A percentile compares a stretch with the other conserved stretches of the same genome.
Conservation (phyloP, 92 coral and sea anemone genomes). For the Zoanthus sansibaricus region DNA sequence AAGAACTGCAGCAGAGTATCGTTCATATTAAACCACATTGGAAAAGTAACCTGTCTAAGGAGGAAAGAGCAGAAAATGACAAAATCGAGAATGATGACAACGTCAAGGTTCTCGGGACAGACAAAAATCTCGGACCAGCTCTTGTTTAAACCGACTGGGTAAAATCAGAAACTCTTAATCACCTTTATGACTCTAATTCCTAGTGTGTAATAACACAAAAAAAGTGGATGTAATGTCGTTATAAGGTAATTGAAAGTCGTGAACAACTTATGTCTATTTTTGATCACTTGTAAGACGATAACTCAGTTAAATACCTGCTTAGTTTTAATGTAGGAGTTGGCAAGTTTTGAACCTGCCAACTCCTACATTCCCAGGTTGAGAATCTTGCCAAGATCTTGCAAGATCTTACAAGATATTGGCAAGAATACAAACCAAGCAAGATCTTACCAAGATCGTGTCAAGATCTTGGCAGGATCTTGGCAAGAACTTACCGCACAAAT, state of each 20-base stretch:
- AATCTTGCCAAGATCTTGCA: too few species aligned
- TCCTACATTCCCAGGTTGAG: too few species aligned
- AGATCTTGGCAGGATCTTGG: too few species aligned
- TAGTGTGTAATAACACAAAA: not conserved
- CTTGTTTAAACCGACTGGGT: slow-evolving; percentile 18
- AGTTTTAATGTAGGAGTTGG: slow-evolving; percentile 31
- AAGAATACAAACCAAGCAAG: too few species aligned
- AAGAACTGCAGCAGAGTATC: slow-evolving; percentile 7
- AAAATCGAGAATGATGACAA: not conserved
- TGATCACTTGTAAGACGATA: not conserved
- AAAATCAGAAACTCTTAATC: slow-evolving; percentile 3
- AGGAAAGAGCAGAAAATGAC: not conserved
- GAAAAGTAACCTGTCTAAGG: not conserved
- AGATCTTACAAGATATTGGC: too few species aligned
- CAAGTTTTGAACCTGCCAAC: too few species aligned
- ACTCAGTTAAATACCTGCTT: slow-evolving; percentile 17
- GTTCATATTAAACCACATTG: not conserved
- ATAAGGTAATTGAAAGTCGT: slow-evolving; percentile 15
- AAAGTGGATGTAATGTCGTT: not conserved
- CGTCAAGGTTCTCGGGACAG: slow-evolving; percentile 23
- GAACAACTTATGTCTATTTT: slow-evolving; percentile 4
- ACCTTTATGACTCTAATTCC: slow-evolving; percentile 29
- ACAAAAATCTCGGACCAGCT: slow-evolving; percentile 2
- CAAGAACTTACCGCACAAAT: too few species aligned
- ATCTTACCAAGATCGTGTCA: too few species aligned